These are phyloP conservation scores for Cylas formicarius DNA, from an alignment of 1,140 invertebrate species.

Conservation along the genomic window DNA sequence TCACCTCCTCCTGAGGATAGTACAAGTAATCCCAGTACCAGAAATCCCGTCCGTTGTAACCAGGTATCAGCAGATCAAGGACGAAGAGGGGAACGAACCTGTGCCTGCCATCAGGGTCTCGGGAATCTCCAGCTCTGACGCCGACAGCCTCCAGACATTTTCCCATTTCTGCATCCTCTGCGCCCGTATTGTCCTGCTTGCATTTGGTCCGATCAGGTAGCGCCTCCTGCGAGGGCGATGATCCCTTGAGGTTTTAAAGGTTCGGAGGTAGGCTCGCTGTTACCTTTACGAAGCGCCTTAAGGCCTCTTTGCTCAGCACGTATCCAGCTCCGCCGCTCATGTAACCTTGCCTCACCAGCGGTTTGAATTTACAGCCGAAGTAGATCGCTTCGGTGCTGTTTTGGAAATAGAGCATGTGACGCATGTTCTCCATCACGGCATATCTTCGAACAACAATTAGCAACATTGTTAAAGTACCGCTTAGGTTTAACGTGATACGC, in stretches of 20 bases:
- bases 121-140: constrained; percentile 77
- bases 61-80: constrained; percentile 82
- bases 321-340: constrained; percentile 93
- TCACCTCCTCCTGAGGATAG: constrained; percentile 76
- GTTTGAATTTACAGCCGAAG: constrained; percentile 84
- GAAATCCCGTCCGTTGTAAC: constrained; percentile 67
- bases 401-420: constrained; percentile 77
- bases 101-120: constrained; percentile 74
- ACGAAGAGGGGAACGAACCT: constrained; percentile 91
- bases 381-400: constrained; percentile 66
- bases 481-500: too few species aligned
- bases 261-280: background rate
- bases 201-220: constrained; percentile 64
- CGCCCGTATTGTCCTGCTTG: constrained; percentile 58
- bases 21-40: constrained; percentile 96
- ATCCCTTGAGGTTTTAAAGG: too few species aligned
- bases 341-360: constrained; percentile 80
- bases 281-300: constrained; percentile 64
- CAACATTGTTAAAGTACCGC: too few species aligned
- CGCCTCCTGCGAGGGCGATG: constrained; percentile 32
- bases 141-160: constrained; percentile 81
- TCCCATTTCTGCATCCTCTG: constrained; percentile 92
- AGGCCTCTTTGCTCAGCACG: constrained; percentile 73
- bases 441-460: constrained; percentile 53
- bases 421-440: constrained; percentile 82